These are phyloP conservation scores for Trissolcus brochymenae DNA, from an alignment of 2,888 invertebrate species.

Conservation along the genomic window DNA sequence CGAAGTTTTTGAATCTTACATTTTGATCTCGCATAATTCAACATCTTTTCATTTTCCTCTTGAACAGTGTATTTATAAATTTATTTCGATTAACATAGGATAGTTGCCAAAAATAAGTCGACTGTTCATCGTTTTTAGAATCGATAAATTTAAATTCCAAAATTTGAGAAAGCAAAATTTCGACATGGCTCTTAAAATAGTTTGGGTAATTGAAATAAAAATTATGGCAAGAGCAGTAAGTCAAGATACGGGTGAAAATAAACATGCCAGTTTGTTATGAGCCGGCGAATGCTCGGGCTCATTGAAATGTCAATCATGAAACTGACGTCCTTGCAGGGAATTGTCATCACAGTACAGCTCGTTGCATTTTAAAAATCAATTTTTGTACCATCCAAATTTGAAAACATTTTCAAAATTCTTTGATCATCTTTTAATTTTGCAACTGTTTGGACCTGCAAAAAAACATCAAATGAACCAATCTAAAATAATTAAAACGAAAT, in stretches of 20 bases:
- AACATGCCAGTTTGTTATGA: not conserved
- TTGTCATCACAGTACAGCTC: not conserved
- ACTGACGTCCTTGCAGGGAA: constrained; percentile 17
- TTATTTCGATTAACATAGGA: no score
- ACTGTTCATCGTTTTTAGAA: not conserved
- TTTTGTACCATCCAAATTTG: constrained; percentile 9
- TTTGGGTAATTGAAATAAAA: not conserved
- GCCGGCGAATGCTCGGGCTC: constrained; percentile 4
- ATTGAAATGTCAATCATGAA: constrained; percentile 23
- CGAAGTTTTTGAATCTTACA: no score
- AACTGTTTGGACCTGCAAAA: not conserved
- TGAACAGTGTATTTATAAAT: no score
- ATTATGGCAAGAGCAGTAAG: not conserved
- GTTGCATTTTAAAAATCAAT: constrained; percentile 3
- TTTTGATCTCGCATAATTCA: no score
- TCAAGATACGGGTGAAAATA: constrained; percentile 1
- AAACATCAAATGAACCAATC: not conserved
- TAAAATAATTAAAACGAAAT: not conserved
- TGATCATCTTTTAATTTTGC: not conserved
- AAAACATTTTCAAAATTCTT: not conserved
- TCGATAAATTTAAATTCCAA: not conserved
- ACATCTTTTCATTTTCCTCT: no score
- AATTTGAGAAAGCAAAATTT: not conserved
- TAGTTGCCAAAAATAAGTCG: no score
- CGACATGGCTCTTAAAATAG: not conserved